Conservation (phyloP, 1,140 invertebrate species). For the Macrocentrus cingulum region DNA sequence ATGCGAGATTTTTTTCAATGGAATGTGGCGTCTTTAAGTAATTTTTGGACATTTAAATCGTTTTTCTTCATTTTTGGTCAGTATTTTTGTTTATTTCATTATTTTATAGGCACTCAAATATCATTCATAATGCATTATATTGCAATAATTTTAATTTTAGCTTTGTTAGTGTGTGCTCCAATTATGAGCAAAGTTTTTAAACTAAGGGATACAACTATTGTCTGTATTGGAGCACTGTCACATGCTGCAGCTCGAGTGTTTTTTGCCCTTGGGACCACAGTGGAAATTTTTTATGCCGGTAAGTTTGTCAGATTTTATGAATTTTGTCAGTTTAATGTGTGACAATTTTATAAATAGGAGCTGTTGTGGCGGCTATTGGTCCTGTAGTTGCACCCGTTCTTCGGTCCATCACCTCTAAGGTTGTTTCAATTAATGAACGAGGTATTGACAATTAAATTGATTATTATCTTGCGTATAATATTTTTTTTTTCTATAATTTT, state of each 20-base stretch:
- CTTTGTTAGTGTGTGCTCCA: slow-evolving; percentile 68
- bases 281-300: slow-evolving; percentile 66
- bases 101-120: neutral
- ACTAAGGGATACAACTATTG: slow-evolving; percentile 71
- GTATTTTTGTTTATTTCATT: slow-evolving; percentile 26
- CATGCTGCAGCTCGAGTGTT: slow-evolving; percentile 70
- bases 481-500: too few relatives aligned
- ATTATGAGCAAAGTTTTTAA: slow-evolving; percentile 67
- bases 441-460: slow-evolving; percentile 51
- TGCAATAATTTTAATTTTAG: slow-evolving; percentile 37
- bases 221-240: slow-evolving; percentile 68
- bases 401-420: slow-evolving; percentile 74
- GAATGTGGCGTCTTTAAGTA: slow-evolving; percentile 65
- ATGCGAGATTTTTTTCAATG: slow-evolving; percentile 69
- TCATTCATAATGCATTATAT: slow-evolving; percentile 10
- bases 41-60: slow-evolving; percentile 71
- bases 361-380: slow-evolving; percentile 67
- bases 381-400: slow-evolving; percentile 74
- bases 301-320: slow-evolving; percentile 34
- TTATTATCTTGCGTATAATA: neutral
- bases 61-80: slow-evolving; percentile 64
- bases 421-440: slow-evolving; percentile 67
- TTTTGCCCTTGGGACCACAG: slow-evolving; percentile 62
- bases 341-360: slow-evolving; percentile 57
- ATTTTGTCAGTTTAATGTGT: too few relatives aligned